Evolutionary conservation across 2,797 vertebrate genomes (phyloP).

Genomic region (Delichon dasypus): DNA sequence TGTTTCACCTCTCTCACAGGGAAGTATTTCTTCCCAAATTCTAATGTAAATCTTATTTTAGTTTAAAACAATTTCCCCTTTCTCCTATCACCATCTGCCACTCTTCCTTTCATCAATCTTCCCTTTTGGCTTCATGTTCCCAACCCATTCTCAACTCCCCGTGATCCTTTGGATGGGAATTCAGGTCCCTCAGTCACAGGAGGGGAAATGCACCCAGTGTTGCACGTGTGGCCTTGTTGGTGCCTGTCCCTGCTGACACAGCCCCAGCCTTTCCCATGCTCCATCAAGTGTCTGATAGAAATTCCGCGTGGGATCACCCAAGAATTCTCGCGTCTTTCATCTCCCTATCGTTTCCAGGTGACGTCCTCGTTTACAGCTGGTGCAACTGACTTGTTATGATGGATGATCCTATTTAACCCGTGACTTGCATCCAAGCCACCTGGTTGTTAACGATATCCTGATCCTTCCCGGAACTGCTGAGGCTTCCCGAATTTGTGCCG

Average conservation of each 20-base stretch:
- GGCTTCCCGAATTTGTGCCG: not conserved
- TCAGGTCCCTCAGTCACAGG: not conserved
- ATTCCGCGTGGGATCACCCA: not conserved
- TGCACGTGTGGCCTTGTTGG: not conserved
- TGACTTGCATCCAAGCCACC: not conserved
- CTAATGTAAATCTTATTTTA: too few species aligned
- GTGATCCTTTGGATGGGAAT: not conserved
- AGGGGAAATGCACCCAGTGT: not conserved
- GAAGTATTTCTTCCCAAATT: not conserved
- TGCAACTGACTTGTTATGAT: not conserved
- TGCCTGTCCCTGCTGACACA: not conserved
- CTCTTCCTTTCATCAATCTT: not conserved
- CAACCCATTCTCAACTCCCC: not conserved
- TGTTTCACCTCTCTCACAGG: not conserved
- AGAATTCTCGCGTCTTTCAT: not conserved
- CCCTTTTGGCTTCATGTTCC: not conserved
- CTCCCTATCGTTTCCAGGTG: not conserved
- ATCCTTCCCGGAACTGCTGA: not conserved
- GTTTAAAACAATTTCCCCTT: not conserved
- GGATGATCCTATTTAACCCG: not conserved
- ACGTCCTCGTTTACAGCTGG: not conserved
- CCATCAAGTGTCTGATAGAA: not conserved
- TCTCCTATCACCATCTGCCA: accelerated
- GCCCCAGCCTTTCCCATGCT: not conserved
- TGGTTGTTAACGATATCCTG: not conserved